Conservation (phyloP, 2,888 invertebrate genomes). For the Eubasilissa splendida region DNA sequence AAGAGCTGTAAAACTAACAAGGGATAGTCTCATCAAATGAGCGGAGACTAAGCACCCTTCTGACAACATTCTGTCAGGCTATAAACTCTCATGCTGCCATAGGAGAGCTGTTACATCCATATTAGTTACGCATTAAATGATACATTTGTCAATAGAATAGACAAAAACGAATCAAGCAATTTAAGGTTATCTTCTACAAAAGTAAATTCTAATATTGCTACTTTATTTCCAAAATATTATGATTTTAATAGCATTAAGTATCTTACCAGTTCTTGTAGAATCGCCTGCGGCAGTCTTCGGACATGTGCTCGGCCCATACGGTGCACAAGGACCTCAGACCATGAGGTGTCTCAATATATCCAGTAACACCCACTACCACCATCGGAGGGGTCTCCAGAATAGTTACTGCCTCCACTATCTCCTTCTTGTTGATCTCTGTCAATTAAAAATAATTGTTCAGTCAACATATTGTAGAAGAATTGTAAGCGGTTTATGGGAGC, state of each 20-base stretch:
- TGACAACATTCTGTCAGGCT: slow-evolving; percentile 59
- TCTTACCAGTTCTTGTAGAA: slow-evolving; percentile 99
- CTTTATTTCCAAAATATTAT: too few relatives aligned
- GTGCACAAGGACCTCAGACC: slow-evolving; percentile 96
- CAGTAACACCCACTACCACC: slow-evolving; percentile 97
- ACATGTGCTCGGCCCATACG: slow-evolving; percentile 98
- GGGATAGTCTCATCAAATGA: slow-evolving; percentile 80
- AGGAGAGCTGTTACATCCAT: slow-evolving; percentile 75
- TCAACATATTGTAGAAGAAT: neutral
- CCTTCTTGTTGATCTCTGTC: slow-evolving; percentile 98
- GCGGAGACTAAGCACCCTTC: slow-evolving; percentile 74
- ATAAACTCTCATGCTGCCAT: slow-evolving; percentile 79
- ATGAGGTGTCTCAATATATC: slow-evolving; percentile 99
- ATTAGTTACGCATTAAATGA: slow-evolving; percentile 36
- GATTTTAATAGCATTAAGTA: slow-evolving; percentile 20
- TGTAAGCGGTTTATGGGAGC: too few relatives aligned
- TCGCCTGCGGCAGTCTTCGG: slow-evolving; percentile 97
- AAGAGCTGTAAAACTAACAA: slow-evolving; percentile 66
- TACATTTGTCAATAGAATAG: neutral
- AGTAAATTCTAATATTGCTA: too few relatives aligned
- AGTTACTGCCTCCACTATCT: slow-evolving; percentile 99
- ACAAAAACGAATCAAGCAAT: too few relatives aligned
- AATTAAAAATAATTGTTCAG: slow-evolving; percentile 39
- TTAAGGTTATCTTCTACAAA: too few relatives aligned
- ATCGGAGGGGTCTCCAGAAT: slow-evolving; percentile 98